Conservation (phyloP, 2,888 invertebrate species). For the Stegophylla sp. region DNA sequence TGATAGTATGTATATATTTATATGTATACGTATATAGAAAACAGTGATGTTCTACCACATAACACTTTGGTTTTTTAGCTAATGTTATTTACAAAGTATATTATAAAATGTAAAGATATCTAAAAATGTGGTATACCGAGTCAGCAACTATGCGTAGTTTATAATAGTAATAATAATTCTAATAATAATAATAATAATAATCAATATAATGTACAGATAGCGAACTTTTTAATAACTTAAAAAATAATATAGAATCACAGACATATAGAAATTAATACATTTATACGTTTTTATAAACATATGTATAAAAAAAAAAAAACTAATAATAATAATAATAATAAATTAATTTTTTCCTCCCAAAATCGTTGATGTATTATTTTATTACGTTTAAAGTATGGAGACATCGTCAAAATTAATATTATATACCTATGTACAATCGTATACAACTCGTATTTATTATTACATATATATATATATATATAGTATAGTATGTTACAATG, state of each 20-base stretch:
- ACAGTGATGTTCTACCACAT: constrained; percentile 42
- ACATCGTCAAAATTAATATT: too few species aligned
- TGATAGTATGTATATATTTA: not conserved
- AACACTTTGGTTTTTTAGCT: constrained; percentile 57
- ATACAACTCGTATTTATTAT: not conserved
- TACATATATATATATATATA: too few species aligned
- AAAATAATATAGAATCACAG: constrained; percentile 56
- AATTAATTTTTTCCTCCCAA: not conserved
- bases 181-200: constrained; percentile 26
- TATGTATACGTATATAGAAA: constrained; percentile 20
- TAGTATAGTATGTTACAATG: not conserved
- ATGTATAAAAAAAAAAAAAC: not conserved
- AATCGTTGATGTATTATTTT: not conserved
- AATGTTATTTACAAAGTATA: constrained; percentile 31
- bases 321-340: constrained; percentile 23
- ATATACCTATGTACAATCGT: too few species aligned
- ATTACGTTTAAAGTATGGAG: not conserved
- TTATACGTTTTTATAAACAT: constrained; percentile 36
- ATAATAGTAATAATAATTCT: constrained; percentile 38
- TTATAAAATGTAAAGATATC: constrained; percentile 23
- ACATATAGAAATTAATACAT: constrained; percentile 50
- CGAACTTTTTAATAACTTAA: constrained; percentile 39
- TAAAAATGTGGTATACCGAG: constrained; percentile 35
- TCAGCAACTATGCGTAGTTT: constrained; percentile 19
- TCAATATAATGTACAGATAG: constrained; percentile 34